Evolutionary conservation across 2,113 vertebrate genomes (phyloP).

Genomic region (Cisticola juncidis): DNA sequence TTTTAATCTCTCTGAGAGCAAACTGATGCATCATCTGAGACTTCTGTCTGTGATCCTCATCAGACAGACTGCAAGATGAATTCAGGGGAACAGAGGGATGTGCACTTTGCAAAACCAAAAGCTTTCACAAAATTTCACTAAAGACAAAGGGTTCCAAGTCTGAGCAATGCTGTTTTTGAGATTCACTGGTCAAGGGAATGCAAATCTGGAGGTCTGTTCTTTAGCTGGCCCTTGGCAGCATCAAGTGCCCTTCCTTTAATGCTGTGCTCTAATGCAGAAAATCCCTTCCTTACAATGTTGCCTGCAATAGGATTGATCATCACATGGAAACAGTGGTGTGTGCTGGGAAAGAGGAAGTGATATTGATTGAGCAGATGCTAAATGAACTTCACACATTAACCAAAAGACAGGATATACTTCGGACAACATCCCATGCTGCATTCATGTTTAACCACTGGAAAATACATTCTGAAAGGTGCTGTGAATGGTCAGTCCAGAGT

Average conservation of each 20-base stretch:
- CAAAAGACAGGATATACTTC: not conserved
- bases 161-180: not conserved
- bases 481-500: not conserved
- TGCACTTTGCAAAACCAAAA: not conserved
- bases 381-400: not conserved
- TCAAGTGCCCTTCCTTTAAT: not conserved
- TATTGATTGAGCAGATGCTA: slow-evolving; percentile 12
- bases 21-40: not conserved
- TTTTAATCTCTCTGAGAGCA: not conserved
- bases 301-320: not conserved
- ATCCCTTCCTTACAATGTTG: not conserved
- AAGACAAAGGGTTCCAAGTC: not conserved
- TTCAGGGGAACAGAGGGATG: not conserved
- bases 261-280: not conserved
- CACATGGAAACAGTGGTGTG: not conserved
- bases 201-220: not conserved
- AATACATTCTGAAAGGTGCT: not conserved
- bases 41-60: not conserved
- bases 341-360: not conserved
- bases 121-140: not conserved
- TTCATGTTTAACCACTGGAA: not conserved
- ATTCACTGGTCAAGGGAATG: not conserved
- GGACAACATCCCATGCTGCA: not conserved
- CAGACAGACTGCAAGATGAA: not conserved
- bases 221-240: not conserved